A percentile compares a stretch with the other conserved stretches of the same genome.
phyloP scores from a whole-genome alignment of 2,888 invertebrate species.

The Tetragonisca angustula region DNA sequence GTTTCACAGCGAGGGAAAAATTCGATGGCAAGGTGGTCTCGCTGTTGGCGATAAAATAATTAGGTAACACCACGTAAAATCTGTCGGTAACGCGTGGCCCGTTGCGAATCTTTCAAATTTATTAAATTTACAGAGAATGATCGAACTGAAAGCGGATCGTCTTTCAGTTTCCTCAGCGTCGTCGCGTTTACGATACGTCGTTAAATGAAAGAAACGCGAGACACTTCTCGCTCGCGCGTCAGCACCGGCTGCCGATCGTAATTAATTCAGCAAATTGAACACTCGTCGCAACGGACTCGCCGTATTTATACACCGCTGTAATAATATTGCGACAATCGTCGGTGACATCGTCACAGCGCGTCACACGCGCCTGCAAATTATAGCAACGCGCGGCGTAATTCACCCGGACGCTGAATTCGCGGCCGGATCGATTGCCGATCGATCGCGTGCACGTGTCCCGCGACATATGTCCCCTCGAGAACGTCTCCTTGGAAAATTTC shows the following conservation, averaged over 20 bases:
- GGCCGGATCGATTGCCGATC: slow-evolving; percentile 23
- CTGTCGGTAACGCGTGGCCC: neutral
- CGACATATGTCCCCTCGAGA: neutral
- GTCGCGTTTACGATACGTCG: neutral
- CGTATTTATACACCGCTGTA: slow-evolving; percentile 39
- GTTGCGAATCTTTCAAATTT: neutral
- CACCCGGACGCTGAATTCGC: slow-evolving; percentile 12
- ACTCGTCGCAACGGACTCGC: neutral
- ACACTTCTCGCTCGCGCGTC: neutral
- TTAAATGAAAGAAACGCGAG: neutral
- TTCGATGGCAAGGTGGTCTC: too few relatives aligned
- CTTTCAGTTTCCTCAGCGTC: too few relatives aligned
- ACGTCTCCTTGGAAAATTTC: neutral
- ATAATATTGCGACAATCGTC: slow-evolving; percentile 27
- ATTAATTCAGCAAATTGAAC: slow-evolving; percentile 48
- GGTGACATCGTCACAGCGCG: neutral
- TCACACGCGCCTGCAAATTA: slow-evolving; percentile 37
- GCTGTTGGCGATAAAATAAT: too few relatives aligned
- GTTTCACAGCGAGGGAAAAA: too few relatives aligned
- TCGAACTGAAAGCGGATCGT: neutral
- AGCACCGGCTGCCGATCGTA: slow-evolving; percentile 6
- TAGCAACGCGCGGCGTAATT: slow-evolving; percentile 26
- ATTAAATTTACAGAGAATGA: too few relatives aligned
- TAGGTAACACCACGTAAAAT: neutral
- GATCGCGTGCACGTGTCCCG: neutral